Evolutionary conservation across 2,888 invertebrate species (phyloP).

Genomic region (Monopis laevigella): DNA sequence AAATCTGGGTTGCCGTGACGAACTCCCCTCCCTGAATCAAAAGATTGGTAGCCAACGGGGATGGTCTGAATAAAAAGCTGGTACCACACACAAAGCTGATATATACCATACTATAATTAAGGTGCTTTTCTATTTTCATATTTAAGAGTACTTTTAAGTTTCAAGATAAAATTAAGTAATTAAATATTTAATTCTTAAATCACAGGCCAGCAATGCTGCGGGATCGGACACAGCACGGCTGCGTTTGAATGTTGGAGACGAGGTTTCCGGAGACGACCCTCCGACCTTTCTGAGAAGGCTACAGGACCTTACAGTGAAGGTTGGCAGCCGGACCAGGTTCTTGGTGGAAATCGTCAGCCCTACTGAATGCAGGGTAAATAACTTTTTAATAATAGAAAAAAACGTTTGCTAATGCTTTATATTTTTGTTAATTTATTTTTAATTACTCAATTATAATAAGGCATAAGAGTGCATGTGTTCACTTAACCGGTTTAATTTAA

Average conservation of each 20-base stretch:
- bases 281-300: slow-evolving; percentile 86
- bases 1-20: no score
- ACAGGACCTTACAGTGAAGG: slow-evolving; percentile 88
- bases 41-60: neutral
- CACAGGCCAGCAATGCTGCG: slow-evolving; percentile 63
- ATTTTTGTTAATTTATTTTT: no score
- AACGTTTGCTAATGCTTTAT: no score
- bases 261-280: slow-evolving; percentile 74
- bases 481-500: no score
- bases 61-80: neutral
- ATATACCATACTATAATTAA: no score
- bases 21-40: no score
- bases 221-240: slow-evolving; percentile 66
- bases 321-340: slow-evolving; percentile 86
- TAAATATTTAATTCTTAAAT: neutral
- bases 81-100: neutral
- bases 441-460: no score
- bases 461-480: no score
- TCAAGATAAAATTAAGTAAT: no score
- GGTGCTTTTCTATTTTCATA: no score
- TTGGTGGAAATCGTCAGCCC: slow-evolving; percentile 85
- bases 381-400: no score
- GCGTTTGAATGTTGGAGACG: slow-evolving; percentile 65
- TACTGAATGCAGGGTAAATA: slow-evolving; percentile 84
- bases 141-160: no score